Percentiles rank a stretch among this genome's conserved stretches.
phyloP scores from a whole-genome alignment of 2,888 invertebrate species.

The Drosophila hamatofila region DNA sequence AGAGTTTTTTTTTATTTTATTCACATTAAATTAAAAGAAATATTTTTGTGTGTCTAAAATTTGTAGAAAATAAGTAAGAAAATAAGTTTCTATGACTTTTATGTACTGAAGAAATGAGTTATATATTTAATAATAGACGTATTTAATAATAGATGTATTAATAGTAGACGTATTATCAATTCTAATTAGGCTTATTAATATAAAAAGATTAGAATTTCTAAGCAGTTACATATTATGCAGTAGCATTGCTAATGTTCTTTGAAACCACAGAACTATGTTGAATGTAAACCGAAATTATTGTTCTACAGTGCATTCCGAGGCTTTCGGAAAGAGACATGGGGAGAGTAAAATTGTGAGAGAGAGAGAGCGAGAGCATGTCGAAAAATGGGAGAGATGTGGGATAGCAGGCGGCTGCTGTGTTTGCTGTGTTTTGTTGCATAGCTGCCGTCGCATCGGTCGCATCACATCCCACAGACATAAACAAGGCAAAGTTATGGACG shows the following conservation, averaged over 20 bases:
- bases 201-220: background rate
- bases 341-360: background rate
- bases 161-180: no score
- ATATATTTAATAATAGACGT: no score
- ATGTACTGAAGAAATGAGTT: no score
- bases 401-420: background rate
- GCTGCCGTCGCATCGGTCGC: slow-evolving; percentile 61
- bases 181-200: background rate
- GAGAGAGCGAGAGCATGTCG: background rate
- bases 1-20: no score
- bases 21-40: no score
- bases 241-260: background rate
- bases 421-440: slow-evolving; percentile 38
- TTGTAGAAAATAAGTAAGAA: no score
- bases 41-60: no score
- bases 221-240: background rate
- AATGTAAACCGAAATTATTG: slow-evolving; percentile 33
- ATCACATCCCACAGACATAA: slow-evolving; percentile 83
- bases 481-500: slow-evolving; percentile 79
- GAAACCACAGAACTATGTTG: slow-evolving; percentile 12
- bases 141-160: background rate
- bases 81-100: no score
- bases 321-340: background rate
- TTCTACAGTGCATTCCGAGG: slow-evolving; percentile 18
- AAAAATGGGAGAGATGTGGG: background rate